Evolutionary conservation across 2,113 vertebrate species (phyloP), one percentile per base, ranked within the genome.

Genomic region (Syrrhaptes paradoxus): DNA sequence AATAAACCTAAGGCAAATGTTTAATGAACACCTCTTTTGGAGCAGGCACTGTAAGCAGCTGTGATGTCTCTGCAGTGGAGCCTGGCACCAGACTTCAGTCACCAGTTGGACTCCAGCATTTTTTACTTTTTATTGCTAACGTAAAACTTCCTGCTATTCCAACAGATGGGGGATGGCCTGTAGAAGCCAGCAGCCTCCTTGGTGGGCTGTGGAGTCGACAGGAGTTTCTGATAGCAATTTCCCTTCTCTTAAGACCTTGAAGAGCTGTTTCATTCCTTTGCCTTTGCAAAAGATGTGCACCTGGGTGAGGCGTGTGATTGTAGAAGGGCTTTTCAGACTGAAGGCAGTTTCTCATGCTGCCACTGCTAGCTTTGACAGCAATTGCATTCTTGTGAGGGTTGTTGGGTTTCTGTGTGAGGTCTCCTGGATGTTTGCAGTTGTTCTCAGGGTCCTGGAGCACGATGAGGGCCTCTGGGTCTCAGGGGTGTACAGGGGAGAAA

Each of bases 51-150:
- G 71, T 71, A 96, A 77, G 61, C 95, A 97, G 95, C 95, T 96
- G 95, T 83, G 88, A 88, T 96, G 73, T 92, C 82, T 94, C 93
- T 85, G 85, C 75, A 94, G 93, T 75, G 2, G 72, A 94, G 87
- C 67, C 82, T 96, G 79, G 87, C 92, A 95, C 95, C 95, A 96
- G 95, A 84, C 85, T 96, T 84, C 79, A 95, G 82, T 96, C 95
- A 94, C 95, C 95, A 96, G 89, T 97, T 95, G 95, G 95, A 96
- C 93, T 96, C 95, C 92, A 95, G 70, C 92, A 88, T 95, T 96
- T 97, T 90, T 96, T 94, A 96, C 89, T 95, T 97, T 94, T 95
- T 94, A 96, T 94, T 93, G 92, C 93, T 88, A 92, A 86, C 57
- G 79, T 88, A 95, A 95, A 96, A 95, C 90, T 95, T 96, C 93